Percentiles rank a stretch among this genome's conserved stretches.
Conservation (phyloP, 2,113 vertebrate species). For the Caracal caracal region DNA sequence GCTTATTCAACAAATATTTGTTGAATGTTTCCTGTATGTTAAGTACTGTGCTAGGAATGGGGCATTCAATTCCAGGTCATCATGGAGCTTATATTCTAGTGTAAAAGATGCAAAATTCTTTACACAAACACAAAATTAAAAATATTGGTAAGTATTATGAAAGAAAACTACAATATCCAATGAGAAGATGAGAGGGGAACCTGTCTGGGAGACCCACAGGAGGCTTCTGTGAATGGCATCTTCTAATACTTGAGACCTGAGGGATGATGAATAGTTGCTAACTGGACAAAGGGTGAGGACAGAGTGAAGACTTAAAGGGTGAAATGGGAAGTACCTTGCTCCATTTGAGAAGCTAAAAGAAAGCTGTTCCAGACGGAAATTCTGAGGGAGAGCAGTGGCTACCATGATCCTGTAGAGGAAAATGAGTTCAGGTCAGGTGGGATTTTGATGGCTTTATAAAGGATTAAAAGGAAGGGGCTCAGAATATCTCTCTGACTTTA, state of each 20-base stretch:
- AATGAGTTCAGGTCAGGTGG: not conserved
- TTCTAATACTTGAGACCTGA: not conserved
- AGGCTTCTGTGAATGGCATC: not conserved
- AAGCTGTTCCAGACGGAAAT: not conserved
- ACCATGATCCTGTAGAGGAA: not conserved
- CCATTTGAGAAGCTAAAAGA: not conserved
- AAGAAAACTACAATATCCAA: not conserved
- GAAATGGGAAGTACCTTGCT: not conserved
- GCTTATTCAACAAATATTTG: not conserved
- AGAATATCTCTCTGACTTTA: not conserved
- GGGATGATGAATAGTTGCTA: not conserved
- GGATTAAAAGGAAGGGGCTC: not conserved
- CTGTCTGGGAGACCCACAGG: not conserved
- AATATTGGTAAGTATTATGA: not conserved
- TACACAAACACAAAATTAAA: not conserved
- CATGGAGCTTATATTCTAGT: not conserved
- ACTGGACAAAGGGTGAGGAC: not conserved
- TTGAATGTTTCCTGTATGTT: not conserved
- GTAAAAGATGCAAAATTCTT: not conserved
- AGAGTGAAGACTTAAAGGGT: not conserved
- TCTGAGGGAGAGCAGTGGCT: not conserved
- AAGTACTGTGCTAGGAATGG: no score
- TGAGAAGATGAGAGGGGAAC: not conserved
- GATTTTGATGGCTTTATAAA: not conserved
- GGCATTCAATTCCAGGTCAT: not conserved